A percentile compares a stretch with the other conserved stretches of the same genome.
Conservation (phyloP, 37 sponge, comb jelly and placozoan genomes). For the Beroe forskalii region DNA sequence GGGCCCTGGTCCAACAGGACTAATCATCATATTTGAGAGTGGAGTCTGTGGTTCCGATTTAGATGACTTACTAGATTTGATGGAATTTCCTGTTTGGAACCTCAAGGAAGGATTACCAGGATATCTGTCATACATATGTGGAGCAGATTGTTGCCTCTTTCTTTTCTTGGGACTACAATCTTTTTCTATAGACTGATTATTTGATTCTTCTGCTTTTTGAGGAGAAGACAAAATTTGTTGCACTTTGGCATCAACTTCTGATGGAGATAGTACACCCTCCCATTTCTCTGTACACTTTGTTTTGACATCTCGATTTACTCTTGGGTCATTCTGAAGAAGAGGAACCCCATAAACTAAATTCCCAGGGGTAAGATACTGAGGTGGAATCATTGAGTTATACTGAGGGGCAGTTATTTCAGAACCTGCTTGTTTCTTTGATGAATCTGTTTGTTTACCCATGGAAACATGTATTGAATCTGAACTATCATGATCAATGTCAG, state of each 20-base stretch:
- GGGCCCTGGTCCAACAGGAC: not conserved
- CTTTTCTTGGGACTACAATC: constrained; percentile 46
- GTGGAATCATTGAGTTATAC: constrained; percentile 41
- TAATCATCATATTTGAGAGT: not conserved
- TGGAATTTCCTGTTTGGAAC: not conserved
- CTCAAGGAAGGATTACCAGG: constrained; percentile 57
- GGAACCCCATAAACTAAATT: constrained; percentile 35
- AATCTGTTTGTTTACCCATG: not conserved
- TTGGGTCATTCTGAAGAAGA: constrained; percentile 1
- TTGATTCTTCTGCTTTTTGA: constrained; percentile 27
- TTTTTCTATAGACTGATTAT: not conserved
- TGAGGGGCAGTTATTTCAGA: not conserved
- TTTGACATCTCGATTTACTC: not conserved
- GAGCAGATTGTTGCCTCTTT: constrained; percentile 63
- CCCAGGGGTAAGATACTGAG: constrained; percentile 24
- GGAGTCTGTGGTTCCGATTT: constrained; percentile 39
- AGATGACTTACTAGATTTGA: constrained; percentile 24
- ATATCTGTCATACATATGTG: constrained; percentile 52
- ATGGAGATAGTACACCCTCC: constrained; percentile 64
- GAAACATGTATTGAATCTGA: not conserved
- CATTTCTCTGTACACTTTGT: constrained; percentile 32
- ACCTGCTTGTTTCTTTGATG: not conserved
- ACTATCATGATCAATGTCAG: constrained; percentile 24
- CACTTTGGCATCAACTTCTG: constrained; percentile 62
- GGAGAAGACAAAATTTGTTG: constrained; percentile 57